Evolutionary conservation across 1,140 invertebrate species (phyloP).

Genomic region (Antheraea pernyi): DNA sequence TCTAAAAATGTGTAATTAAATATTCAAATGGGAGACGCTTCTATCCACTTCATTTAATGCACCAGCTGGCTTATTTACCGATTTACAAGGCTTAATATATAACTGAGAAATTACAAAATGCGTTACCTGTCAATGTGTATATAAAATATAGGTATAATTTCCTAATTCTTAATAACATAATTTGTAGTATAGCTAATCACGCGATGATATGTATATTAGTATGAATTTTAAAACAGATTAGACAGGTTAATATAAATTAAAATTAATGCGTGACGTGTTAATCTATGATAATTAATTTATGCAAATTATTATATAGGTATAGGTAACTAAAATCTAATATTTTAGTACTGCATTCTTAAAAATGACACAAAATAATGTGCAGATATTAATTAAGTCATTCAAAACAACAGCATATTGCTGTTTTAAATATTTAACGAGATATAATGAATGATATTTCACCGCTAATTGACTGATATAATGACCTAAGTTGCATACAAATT

Average conservation of each 20-base stretch:
- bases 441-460: slow-evolving; percentile 69
- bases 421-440: slow-evolving; percentile 75
- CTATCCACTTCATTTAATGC: not conserved
- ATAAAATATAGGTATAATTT: not conserved
- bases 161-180: not conserved
- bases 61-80: too few relatives aligned
- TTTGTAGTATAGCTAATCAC: not conserved
- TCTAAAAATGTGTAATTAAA: too few relatives aligned
- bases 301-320: not conserved
- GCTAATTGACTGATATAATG: slow-evolving; percentile 52
- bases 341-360: slow-evolving; percentile 9
- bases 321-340: not conserved
- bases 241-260: not conserved
- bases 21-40: not conserved
- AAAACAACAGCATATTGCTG: slow-evolving; percentile 33
- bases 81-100: not conserved
- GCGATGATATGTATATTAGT: not conserved
- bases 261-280: not conserved
- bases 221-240: not conserved
- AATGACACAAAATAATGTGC: not conserved
- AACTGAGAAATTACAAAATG: not conserved
- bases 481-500: slow-evolving; percentile 69
- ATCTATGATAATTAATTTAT: slow-evolving; percentile 4
- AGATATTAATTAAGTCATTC: slow-evolving; percentile 37
- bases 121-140: not conserved